A percentile compares a stretch with the other conserved stretches of the same genome.
These are phyloP conservation scores for Thaleichthys pacificus DNA, from an alignment of 2,797 vertebrate genomes.

Conservation along the genomic window DNA sequence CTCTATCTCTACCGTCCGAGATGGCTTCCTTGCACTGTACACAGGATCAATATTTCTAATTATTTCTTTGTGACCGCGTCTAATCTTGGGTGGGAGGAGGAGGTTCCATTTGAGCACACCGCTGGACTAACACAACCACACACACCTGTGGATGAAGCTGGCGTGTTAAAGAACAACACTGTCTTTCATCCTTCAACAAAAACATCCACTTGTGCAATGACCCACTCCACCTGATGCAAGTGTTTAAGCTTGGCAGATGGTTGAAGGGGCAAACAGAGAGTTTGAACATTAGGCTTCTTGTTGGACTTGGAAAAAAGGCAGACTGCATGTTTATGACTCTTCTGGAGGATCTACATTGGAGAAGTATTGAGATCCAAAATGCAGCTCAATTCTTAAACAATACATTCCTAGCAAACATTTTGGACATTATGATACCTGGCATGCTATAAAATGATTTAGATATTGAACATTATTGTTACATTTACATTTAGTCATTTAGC, in stretches of 20 bases:
- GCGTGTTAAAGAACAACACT: not conserved
- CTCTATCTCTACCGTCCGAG: conserved; percentile 25
- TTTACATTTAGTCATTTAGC: no score
- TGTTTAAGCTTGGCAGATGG: not conserved
- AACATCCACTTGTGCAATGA: not conserved
- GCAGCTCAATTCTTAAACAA: no score
- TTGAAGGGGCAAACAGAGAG: not conserved
- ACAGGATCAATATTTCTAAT: conserved; percentile 43
- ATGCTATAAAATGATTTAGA: no score
- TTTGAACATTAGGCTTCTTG: no score
- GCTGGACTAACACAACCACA: not conserved
- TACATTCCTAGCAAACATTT: no score
- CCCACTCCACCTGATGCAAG: not conserved
- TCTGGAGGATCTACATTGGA: no score
- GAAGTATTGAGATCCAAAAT: no score
- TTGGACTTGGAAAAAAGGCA: no score
- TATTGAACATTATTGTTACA: no score
- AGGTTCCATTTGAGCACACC: conserved; percentile 32
- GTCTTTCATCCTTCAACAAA: not conserved
- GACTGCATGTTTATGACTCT: no score
- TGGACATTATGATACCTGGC: no score
- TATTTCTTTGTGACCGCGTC: conserved; percentile 34
- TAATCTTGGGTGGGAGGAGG: conserved; percentile 31
- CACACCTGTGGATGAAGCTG: not conserved
- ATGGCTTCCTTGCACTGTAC: conserved; percentile 32